These are phyloP conservation scores for Gracilinanus agilis DNA, from an alignment of 2,113 vertebrate genomes.

Conservation along the genomic window DNA sequence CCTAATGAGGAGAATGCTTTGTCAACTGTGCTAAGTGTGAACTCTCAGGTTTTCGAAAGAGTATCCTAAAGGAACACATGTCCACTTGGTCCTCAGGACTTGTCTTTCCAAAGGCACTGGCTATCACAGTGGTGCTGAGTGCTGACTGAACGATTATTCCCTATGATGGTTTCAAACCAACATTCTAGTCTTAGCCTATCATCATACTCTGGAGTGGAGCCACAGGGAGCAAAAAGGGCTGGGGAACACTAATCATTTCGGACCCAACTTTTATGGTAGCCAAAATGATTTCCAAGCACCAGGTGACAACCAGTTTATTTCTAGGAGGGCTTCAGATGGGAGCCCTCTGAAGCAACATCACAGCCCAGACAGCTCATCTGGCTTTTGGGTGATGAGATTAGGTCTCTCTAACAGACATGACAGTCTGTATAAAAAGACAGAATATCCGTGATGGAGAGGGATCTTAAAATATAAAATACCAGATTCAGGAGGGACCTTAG, in stretches of 20 bases:
- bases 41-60: background rate
- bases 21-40: background rate
- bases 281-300: constrained; percentile 31
- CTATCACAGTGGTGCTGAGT: background rate
- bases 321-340: constrained; percentile 34
- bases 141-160: constrained; percentile 51
- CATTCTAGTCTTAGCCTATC: constrained; percentile 46
- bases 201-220: constrained; percentile 47
- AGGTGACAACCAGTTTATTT: constrained; percentile 19
- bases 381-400: constrained; percentile 30
- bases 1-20: background rate
- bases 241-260: constrained; percentile 50
- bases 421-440: background rate
- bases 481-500: background rate
- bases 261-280: constrained; percentile 49
- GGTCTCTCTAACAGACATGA: background rate
- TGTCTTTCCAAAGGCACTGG: background rate
- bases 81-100: background rate
- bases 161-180: constrained; percentile 43
- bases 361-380: too few species aligned
- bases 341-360: constrained; percentile 16
- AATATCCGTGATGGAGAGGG: background rate
- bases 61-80: background rate
- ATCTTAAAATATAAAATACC: background rate
- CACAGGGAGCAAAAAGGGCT: constrained; percentile 60